Base-by-base conservation (phyloP, 2,797 vertebrate species). In the Enteromius argenteus region DNA sequence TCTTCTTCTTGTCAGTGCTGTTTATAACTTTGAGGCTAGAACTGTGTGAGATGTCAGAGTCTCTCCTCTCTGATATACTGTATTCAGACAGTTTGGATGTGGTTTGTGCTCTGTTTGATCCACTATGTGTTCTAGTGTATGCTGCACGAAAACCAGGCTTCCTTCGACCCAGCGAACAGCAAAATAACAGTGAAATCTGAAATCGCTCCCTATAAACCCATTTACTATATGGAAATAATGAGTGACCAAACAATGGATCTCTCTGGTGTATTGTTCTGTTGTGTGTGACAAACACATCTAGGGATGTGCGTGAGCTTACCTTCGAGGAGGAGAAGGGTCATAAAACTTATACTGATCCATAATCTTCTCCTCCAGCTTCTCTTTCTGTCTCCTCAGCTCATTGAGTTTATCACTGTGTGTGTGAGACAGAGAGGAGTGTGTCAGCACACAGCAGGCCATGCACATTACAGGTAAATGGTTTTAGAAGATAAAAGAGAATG, bases 281-380 rank as follows among this genome's bases (percentile, higher is more conserved):
- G 14, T 4, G 42, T 44, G 67, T 42, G 23, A 44, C 21, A 68
- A 49, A 13, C 37, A 17, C 58, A 51, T 15, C 46, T 9, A 10
- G n/a, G 10, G 58, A 68, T 56, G 15, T 46, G 27, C 13, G 6
- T 17, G 10, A 67, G 37, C 66, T 72, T 95, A 98, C 98, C 98
- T 97, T 95, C 98, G 95, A 62, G 98, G 98, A 62, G 98, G 98
- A 67, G 98, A 99, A 32, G 98, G 98, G 75, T 99, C 98, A 68
- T 99, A 98, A 90, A 99, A 99, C 89, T 99, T 99, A 90, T 99
- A 99, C 83, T 99, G 98, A 93, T 99, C 98, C 98, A 99, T 99
- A 88, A 99, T 99, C 94, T 99, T 99, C 93, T 99, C 98, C 92
- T 99, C 98, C 86, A 99, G 91, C 89, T 99, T 99, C 92, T 99